phyloP scores from a whole-genome alignment of 2,113 vertebrate genomes.

The Labrus mixtus region DNA sequence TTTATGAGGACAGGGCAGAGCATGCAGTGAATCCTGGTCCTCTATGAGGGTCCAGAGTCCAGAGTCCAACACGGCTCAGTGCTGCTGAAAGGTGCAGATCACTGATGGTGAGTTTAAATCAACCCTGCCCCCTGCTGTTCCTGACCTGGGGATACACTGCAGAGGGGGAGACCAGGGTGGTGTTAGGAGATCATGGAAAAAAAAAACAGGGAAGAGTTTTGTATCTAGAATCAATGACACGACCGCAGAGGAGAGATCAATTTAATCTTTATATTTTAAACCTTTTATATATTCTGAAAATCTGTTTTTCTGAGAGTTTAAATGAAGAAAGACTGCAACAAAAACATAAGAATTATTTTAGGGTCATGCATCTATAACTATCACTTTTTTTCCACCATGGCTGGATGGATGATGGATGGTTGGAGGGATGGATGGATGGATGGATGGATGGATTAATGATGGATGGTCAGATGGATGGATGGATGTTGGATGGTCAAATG shows the following conservation, averaged over 20 bases:
- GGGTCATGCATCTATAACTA: not conserved
- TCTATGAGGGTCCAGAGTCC: constrained; percentile 45
- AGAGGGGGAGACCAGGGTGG: too few species aligned
- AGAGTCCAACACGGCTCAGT: constrained; percentile 54
- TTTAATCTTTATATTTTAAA: not conserved
- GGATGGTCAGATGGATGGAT: too few species aligned
- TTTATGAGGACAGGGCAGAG: constrained; percentile 32
- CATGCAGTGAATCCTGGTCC: constrained; percentile 31
- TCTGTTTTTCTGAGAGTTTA: not conserved
- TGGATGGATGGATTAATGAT: too few species aligned
- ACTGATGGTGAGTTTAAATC: constrained; percentile 61
- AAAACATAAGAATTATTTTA: not conserved
- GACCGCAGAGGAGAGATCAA: too few species aligned
- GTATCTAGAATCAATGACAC: too few species aligned
- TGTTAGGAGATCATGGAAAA: not conserved
- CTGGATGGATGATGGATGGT: too few species aligned
- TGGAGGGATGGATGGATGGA: too few species aligned
- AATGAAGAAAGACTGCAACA: not conserved
- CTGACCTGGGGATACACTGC: constrained; percentile 30
- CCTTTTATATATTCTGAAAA: constrained; percentile 1
- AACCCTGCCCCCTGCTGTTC: constrained; percentile 65
- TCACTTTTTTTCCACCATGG: too few species aligned
- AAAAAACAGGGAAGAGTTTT: too few species aligned
- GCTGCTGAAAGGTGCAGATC: constrained; percentile 46
- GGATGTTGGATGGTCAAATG: too few species aligned